A percentile compares a stretch with the other conserved stretches of the same genome.
Evolutionary conservation across 2,888 invertebrate genomes (phyloP).

Genomic region (Rhimphoctona megacephalus): DNA sequence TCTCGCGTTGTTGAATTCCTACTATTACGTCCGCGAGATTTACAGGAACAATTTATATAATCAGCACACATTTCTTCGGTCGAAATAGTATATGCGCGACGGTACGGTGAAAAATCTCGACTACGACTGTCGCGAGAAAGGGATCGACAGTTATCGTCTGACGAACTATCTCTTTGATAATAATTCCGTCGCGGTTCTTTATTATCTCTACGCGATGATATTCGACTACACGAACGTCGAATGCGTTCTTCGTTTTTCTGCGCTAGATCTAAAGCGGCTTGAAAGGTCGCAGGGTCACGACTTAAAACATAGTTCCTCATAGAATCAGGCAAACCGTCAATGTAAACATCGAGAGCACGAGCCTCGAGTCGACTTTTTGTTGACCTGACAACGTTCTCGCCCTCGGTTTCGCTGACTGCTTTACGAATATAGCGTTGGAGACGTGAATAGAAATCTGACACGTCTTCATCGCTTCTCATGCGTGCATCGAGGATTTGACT

Average conservation of each 20-base stretch:
- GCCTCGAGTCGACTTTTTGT: not conserved
- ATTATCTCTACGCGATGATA: too few species aligned
- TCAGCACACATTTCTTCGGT: too few species aligned
- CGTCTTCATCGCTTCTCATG: slow-evolving; percentile 1
- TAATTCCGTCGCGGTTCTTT: too few species aligned
- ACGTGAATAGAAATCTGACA: too few species aligned
- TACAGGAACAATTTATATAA: too few species aligned
- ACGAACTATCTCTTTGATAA: not conserved
- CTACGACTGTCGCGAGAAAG: not conserved
- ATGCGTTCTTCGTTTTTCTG: not conserved
- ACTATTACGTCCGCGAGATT: too few species aligned
- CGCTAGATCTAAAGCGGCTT: not conserved
- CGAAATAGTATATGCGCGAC: too few species aligned
- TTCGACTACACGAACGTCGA: too few species aligned
- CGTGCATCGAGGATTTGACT: not conserved
- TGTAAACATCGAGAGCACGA: slow-evolving; percentile 60
- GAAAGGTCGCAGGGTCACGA: not conserved
- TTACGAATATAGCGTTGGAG: too few species aligned
- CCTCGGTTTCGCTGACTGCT: too few species aligned
- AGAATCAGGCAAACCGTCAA: slow-evolving; percentile 77
- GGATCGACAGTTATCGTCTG: not conserved
- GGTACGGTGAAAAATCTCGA: slow-evolving; percentile 14
- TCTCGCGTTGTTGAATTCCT: too few species aligned
- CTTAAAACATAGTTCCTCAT: too few species aligned
- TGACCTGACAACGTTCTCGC: not conserved